phyloP scores from a whole-genome alignment of 2,888 invertebrate genomes.

The Vesta saturnalis region DNA sequence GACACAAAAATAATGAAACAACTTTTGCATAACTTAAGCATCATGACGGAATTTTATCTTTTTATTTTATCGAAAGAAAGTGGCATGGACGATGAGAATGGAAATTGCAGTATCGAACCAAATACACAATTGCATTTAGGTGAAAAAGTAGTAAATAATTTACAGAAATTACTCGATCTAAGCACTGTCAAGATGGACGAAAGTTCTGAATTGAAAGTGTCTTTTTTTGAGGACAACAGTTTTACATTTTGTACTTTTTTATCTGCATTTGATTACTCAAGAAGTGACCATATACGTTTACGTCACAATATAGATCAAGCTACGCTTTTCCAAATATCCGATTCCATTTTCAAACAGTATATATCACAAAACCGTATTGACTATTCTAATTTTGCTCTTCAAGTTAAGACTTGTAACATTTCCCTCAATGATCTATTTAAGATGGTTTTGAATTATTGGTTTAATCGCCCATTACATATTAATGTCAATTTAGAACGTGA shows the following conservation, averaged over 20 bases:
- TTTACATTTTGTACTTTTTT: slow-evolving; percentile 67
- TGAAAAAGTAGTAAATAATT: slow-evolving; percentile 69
- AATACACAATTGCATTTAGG: slow-evolving; percentile 57
- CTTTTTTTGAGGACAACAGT: slow-evolving; percentile 66
- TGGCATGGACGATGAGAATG: slow-evolving; percentile 48
- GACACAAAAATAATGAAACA: slow-evolving; percentile 50
- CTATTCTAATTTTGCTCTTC: slow-evolving; percentile 47
- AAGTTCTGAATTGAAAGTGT: slow-evolving; percentile 65
- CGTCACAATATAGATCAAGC: slow-evolving; percentile 59
- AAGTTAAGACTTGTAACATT: slow-evolving; percentile 61
- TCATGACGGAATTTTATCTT: slow-evolving; percentile 53
- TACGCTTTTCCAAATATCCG: slow-evolving; percentile 58
- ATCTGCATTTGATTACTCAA: slow-evolving; percentile 63
- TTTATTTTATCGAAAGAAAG: slow-evolving; percentile 40
- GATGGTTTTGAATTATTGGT: slow-evolving; percentile 76
- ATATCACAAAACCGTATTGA: slow-evolving; percentile 48
- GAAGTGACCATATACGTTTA: slow-evolving; percentile 58
- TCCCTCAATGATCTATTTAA: slow-evolving; percentile 74
- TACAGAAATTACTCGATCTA: slow-evolving; percentile 72
- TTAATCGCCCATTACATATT: slow-evolving; percentile 68
- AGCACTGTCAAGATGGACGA: slow-evolving; percentile 59
- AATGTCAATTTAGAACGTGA: slow-evolving; percentile 65
- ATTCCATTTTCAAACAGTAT: slow-evolving; percentile 55
- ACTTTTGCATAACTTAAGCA: slow-evolving; percentile 53
- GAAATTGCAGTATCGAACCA: slow-evolving; percentile 41